Evolutionary conservation across 2,888 invertebrate species (phyloP).

Genomic region (Platypus cylindrus): DNA sequence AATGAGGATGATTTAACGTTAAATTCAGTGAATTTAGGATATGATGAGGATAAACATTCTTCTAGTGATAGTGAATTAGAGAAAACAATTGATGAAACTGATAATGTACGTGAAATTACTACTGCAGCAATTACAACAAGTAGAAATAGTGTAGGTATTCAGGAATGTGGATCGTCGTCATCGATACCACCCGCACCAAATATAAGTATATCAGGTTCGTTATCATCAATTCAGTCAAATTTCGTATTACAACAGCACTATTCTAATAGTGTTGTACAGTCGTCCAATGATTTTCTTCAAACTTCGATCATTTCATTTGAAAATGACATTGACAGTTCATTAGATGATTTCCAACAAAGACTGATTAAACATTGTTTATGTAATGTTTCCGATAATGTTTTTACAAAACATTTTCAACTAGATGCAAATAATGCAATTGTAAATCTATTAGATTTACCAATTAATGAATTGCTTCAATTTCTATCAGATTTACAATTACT

Average conservation of each 20-base stretch:
- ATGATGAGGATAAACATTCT: conserved; percentile 20
- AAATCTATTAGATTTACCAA: conserved; percentile 48
- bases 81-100: conserved; percentile 17
- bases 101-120: conserved; percentile 15
- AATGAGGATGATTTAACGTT: conserved; percentile 30
- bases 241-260: no score
- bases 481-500: conserved; percentile 72
- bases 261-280: conserved; percentile 9
- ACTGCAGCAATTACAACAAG: conserved; percentile 13
- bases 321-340: conserved; percentile 15
- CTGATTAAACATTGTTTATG: conserved; percentile 69
- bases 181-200: conserved; percentile 23
- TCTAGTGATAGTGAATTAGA: conserved; percentile 17
- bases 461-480: conserved; percentile 60
- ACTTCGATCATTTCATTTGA: conserved; percentile 7
- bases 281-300: conserved; percentile 4
- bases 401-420: conserved; percentile 60
- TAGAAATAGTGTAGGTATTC: no score
- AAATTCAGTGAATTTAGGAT: conserved; percentile 25
- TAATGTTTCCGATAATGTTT: conserved; percentile 54
- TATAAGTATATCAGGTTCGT: conserved; percentile 17
- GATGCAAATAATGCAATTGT: conserved; percentile 39
- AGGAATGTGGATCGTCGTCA: no score
- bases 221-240: conserved; percentile 9
- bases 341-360: conserved; percentile 47